Evolutionary conservation across 2,888 invertebrate genomes (phyloP).

Genomic region (Oscheius sp.): DNA sequence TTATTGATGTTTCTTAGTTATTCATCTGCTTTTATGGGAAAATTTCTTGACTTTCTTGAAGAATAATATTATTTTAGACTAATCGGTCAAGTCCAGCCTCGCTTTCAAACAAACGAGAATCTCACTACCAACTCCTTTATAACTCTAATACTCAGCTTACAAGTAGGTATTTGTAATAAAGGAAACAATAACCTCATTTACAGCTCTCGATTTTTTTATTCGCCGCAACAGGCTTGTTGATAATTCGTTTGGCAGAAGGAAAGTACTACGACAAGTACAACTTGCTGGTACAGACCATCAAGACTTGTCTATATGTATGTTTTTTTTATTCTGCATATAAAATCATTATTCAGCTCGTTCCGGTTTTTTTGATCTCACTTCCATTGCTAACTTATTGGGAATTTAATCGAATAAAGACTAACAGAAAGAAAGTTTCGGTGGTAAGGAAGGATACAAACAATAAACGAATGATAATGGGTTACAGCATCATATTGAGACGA

Average conservation of each 20-base stretch:
- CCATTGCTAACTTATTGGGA: slow-evolving; percentile 7
- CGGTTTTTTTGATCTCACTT: slow-evolving; percentile 1
- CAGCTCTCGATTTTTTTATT: neutral
- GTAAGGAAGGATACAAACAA: no score
- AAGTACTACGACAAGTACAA: neutral
- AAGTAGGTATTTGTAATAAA: neutral
- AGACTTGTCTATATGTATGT: neutral
- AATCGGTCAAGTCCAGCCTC: neutral
- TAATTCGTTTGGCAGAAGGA: neutral
- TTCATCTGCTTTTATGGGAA: no score
- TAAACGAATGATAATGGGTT: no score
- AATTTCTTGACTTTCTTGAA: neutral
- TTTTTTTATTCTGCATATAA: no score
- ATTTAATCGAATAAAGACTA: neutral
- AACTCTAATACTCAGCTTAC: neutral
- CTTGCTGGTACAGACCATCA: neutral
- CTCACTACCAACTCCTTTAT: slow-evolving; percentile 12
- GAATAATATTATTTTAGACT: neutral
- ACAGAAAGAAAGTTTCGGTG: neutral
- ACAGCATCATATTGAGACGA: neutral
- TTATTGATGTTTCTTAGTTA: no score
- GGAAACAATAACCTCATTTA: no score
- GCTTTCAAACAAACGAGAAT: slow-evolving; percentile 17
- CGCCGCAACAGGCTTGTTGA: neutral
- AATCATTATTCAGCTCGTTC: slow-evolving; percentile 22